Conservation (phyloP, 2,797 vertebrate species). For the Myripristis jacobus region DNA sequence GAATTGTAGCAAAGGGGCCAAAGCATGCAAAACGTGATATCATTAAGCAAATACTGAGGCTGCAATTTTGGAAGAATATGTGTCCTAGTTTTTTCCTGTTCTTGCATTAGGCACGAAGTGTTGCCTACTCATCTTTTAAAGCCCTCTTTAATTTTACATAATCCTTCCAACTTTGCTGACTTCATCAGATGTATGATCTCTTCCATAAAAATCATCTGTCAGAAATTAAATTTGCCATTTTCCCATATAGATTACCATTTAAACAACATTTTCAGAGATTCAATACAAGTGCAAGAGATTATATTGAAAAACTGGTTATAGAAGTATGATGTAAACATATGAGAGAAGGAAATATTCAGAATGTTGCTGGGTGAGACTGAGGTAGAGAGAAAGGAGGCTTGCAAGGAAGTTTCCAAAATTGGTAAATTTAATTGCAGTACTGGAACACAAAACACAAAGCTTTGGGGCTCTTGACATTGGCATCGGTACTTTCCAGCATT, state of each 20-base stretch:
- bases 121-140: not conserved
- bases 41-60: constrained; percentile 17
- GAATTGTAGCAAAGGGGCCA: no score
- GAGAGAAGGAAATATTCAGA: not conserved
- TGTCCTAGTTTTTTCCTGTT: not conserved
- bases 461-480: not conserved
- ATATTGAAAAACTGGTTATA: no score
- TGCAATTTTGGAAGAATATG: constrained; percentile 28
- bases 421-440: not conserved
- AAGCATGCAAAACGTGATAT: no score
- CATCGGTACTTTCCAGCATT: not conserved
- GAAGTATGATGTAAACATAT: no score
- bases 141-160: no score
- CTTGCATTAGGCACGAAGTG: not conserved
- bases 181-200: no score
- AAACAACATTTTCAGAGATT: no score
- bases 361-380: not conserved
- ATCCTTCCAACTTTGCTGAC: no score
- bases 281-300: not conserved
- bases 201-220: no score
- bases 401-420: not conserved
- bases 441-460: not conserved
- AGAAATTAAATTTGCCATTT: no score
- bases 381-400: not conserved
- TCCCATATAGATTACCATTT: no score